These are phyloP conservation scores for Zalophus californianus DNA, from an alignment of 2,797 vertebrate species.

Conservation along the genomic window DNA sequence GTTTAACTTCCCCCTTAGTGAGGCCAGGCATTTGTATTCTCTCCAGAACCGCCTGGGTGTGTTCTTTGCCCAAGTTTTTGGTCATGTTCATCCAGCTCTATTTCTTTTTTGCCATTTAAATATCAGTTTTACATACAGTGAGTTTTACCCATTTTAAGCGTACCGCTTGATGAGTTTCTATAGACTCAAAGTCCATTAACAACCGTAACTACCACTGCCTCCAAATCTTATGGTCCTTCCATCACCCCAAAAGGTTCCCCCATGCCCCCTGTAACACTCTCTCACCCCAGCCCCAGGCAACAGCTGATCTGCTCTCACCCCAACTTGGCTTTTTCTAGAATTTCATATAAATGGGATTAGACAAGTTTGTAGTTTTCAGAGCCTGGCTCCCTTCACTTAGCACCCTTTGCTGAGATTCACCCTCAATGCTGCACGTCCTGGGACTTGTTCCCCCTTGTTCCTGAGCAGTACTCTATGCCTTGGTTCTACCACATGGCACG, in stretches of 20 bases:
- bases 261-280: rapidly evolving
- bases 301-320: background rate
- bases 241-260: too few relatives aligned
- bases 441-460: background rate
- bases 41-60: background rate
- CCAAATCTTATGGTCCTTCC: background rate
- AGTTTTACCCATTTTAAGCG: background rate
- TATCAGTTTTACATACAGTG: background rate
- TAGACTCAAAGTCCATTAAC: background rate
- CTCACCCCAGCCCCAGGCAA: background rate
- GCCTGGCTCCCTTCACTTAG: background rate
- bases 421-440: background rate
- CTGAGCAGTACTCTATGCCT: rapidly evolving
- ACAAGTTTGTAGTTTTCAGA: background rate
- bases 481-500: background rate
- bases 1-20: background rate
- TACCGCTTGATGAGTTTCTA: background rate
- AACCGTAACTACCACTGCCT: background rate
- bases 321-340: background rate
- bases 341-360: background rate
- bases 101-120: background rate
- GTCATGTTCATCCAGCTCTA: background rate
- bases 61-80: background rate
- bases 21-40: background rate
- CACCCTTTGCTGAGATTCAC: background rate